These are phyloP conservation scores for Galerucella calmariensis DNA, from an alignment of 2,888 invertebrate species.

Conservation along the genomic window DNA sequence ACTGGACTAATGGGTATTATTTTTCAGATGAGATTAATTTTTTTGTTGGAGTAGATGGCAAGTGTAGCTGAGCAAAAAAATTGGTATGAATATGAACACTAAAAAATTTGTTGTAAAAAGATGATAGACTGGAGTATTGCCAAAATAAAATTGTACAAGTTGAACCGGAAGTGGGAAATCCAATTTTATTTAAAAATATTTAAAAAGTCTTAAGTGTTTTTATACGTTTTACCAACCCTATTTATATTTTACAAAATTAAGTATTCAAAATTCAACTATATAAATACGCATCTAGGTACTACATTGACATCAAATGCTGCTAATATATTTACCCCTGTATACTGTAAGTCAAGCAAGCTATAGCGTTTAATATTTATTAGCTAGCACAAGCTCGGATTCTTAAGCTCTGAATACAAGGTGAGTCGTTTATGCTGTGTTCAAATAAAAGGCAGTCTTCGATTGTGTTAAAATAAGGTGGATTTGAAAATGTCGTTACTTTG, in stretches of 20 bases:
- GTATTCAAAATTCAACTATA: not conserved
- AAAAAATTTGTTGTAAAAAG: no score
- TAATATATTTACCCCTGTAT: constrained; percentile 20
- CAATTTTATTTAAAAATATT: constrained; percentile 21
- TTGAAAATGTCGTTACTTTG: no score
- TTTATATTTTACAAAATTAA: not conserved
- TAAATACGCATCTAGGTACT: constrained; percentile 23
- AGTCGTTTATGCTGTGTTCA: constrained; percentile 4
- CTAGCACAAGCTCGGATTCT: constrained; percentile 28
- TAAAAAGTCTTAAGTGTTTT: not conserved
- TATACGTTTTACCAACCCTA: not conserved
- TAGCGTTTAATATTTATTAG: constrained; percentile 23
- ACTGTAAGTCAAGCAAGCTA: constrained; percentile 27
- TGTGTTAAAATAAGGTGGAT: not conserved
- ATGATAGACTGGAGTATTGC: no score
- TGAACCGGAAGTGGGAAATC: not conserved
- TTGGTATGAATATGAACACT: no score
- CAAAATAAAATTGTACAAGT: not conserved
- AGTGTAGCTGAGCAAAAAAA: no score
- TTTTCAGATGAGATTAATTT: no score
- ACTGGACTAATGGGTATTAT: no score
- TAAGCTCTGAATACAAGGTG: constrained; percentile 20
- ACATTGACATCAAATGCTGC: constrained; percentile 18
- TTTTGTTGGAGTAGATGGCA: no score
- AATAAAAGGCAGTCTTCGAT: no score